Evolutionary conservation across 2,888 invertebrate genomes (phyloP).

Genomic region (Trachelus tabidus): DNA sequence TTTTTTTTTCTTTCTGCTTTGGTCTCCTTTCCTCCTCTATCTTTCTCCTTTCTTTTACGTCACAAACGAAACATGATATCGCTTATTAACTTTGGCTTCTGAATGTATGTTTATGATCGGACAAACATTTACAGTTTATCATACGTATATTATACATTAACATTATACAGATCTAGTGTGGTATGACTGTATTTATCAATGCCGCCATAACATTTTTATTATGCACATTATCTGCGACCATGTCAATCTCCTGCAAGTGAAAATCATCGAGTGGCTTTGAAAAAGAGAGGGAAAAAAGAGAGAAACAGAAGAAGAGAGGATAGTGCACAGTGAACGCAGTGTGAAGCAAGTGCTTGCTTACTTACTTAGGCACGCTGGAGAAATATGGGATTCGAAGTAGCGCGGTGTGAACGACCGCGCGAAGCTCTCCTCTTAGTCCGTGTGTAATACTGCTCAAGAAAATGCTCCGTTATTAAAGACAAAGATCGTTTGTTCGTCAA

Average conservation of each 20-base stretch:
- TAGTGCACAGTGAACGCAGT: slow-evolving; percentile 10
- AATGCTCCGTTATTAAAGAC: slow-evolving; percentile 4
- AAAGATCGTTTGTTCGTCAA: slow-evolving; percentile 2
- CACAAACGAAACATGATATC: slow-evolving; percentile 19
- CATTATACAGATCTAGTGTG: neutral
- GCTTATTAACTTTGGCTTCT: neutral
- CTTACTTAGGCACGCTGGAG: neutral
- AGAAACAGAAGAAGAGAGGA: slow-evolving; percentile 16
- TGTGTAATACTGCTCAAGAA: neutral
- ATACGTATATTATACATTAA: neutral
- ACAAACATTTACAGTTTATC: neutral
- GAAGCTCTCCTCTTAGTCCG: neutral
- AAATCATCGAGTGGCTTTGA: slow-evolving; percentile 19
- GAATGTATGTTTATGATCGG: neutral
- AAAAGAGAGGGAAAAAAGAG: slow-evolving; percentile 16
- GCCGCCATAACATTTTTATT: neutral
- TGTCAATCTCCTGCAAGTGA: neutral
- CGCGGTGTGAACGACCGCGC: slow-evolving; percentile 8
- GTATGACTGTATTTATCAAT: neutral
- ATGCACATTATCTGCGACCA: neutral
- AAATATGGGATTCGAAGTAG: neutral
- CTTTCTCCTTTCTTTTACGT: slow-evolving; percentile 4
- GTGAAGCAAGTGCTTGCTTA: slow-evolving; percentile 13
- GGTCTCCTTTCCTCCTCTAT: slow-evolving; percentile 18
- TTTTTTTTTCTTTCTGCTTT: slow-evolving; percentile 12